Evolutionary conservation across 2,113 vertebrate species (phyloP), one percentile per base, ranked within the genome.

Genomic region (Hippocampus guttulatus): DNA sequence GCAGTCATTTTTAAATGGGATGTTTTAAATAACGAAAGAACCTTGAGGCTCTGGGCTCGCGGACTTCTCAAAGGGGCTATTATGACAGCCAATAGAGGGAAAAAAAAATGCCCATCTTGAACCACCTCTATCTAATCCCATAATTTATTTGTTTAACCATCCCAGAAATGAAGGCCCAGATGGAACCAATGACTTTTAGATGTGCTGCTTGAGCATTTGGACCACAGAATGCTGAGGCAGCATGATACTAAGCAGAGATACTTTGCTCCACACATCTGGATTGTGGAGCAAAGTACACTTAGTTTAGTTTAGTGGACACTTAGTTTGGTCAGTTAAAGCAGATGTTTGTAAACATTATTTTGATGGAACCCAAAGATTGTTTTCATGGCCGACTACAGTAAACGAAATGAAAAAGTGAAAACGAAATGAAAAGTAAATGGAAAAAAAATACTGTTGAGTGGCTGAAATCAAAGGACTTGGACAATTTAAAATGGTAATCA

Each of bases 81-180:
- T 68, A 54, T 15, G 69, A 72, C 75, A 69, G 82, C 80, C 92
- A 16, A 51, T 51, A 49, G 93, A 93, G n/a, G 21, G 16, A 43
- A 61, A 21, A 3, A 43, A 64, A 92, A 91, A 74, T 49, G 14
- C 87, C n/a, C 21, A 55, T n/a, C 91, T 87, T 87, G 91, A 93
- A 92, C 92, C 92, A 83, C 89, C 92, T 87, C 85, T 85, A 93
- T 94, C 94, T 95, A 94, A 96, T 95, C 95, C 92, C 83, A 92
- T 93, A 90, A 96, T 96, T 95, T 97, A 97, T 97, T 97, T 98
- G 95, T 95, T 95, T 93, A 95, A 92, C 93, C 92, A 92, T 95
- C 93, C 93, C 92, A 95, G 94, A 96, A 97, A 97, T 93, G 87
- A 92, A 95, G 93, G 93, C 93, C 93, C 94, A 96, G 95, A 95